Percentiles rank a stretch among this genome's conserved stretches.
Conservation (phyloP, 2,888 invertebrate genomes). For the Drymonia ruficornis region DNA sequence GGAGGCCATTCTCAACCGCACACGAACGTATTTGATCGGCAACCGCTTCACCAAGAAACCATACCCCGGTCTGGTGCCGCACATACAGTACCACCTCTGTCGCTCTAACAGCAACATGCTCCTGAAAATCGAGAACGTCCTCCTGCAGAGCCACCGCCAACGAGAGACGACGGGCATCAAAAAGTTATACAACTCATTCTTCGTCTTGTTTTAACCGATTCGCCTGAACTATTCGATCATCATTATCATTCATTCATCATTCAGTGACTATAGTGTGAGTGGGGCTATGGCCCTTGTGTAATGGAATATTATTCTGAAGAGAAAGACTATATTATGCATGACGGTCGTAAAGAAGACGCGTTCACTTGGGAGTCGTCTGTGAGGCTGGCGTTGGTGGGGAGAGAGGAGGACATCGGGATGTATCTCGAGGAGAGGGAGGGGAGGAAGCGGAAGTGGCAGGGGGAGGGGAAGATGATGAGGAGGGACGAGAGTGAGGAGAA, state of each 20-base stretch:
- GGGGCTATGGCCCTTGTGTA: conserved; percentile 58
- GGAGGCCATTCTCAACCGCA: conserved; percentile 59
- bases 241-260: conserved; percentile 53
- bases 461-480: conserved; percentile 65
- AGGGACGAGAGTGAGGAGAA: conserved; percentile 69
- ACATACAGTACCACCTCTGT: conserved; percentile 65
- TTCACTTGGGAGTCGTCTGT: conserved; percentile 74
- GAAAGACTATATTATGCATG: conserved; percentile 69
- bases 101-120: conserved; percentile 85
- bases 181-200: conserved; percentile 94
- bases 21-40: conserved; percentile 61
- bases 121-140: conserved; percentile 89
- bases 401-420: conserved; percentile 73
- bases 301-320: conserved; percentile 66
- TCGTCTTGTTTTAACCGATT: conserved; percentile 91
- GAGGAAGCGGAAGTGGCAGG: conserved; percentile 77
- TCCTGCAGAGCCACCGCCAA: conserved; percentile 92
- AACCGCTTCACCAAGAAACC: conserved; percentile 61
- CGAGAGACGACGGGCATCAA: conserved; percentile 94
- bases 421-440: conserved; percentile 73
- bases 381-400: conserved; percentile 59
- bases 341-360: conserved; percentile 63
- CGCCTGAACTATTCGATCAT: conserved; percentile 18
- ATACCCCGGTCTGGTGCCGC: conserved; percentile 56
- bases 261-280: conserved; percentile 56